These are phyloP conservation scores for Lasioglossum marginatum DNA, from an alignment of 2,888 invertebrate species.

Conservation along the genomic window DNA sequence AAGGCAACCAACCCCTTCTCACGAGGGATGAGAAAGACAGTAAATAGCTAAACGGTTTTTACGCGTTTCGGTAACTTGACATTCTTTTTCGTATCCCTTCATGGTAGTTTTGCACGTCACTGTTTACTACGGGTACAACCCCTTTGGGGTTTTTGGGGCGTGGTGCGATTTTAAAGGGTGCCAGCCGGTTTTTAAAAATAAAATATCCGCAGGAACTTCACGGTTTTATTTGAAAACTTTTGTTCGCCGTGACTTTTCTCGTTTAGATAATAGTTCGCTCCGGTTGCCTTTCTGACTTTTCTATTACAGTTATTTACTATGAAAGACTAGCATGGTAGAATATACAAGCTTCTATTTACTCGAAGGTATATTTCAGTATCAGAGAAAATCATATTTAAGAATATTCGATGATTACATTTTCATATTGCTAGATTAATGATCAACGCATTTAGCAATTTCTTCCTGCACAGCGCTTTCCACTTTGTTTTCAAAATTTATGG, in stretches of 20 bases:
- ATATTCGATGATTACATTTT: too few relatives aligned
- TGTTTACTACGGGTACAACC: constrained; percentile 70
- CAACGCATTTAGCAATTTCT: not conserved
- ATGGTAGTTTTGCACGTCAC: constrained; percentile 71
- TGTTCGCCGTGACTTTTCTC: not conserved
- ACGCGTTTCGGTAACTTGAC: constrained; percentile 23
- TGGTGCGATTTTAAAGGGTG: constrained; percentile 50
- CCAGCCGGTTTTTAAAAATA: constrained; percentile 54
- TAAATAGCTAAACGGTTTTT: constrained; percentile 31
- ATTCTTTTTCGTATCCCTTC: constrained; percentile 33
- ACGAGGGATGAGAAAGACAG: not conserved
- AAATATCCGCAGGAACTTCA: constrained; percentile 47
- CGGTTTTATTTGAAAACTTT: constrained; percentile 20
- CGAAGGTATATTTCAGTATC: not conserved
- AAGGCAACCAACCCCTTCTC: too few relatives aligned
- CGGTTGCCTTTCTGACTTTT: not conserved
- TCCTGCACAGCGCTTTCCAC: not conserved
- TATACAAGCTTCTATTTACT: not conserved
- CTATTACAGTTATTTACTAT: not conserved
- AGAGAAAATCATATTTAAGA: too few relatives aligned
- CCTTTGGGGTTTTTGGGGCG: constrained; percentile 59
- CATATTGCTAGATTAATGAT: too few relatives aligned
- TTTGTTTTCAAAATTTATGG: not conserved
- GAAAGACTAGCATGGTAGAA: not conserved
- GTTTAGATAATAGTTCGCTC: not conserved